Base-by-base conservation (phyloP, 2,888 invertebrate genomes). In the Pomacea canaliculata region DNA sequence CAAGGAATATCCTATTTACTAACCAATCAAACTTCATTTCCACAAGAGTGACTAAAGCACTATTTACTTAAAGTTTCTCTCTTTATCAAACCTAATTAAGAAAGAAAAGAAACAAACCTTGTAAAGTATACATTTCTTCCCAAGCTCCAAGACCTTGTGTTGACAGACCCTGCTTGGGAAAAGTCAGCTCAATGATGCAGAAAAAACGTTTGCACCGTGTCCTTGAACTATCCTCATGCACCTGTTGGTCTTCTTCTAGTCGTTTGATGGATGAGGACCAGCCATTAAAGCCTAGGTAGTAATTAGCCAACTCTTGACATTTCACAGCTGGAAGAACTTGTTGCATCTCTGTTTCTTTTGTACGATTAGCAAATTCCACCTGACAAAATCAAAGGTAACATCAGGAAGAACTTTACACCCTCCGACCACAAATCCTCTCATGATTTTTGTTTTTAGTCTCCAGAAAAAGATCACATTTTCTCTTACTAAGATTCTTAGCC, bases 221-320 rank as follows among this genome's bases (percentile, higher is more conserved):
- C 9, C 49, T 19, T 27, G 63, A 59, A 48, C 5, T 49, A 7
- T 62, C 51, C 69, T 37, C n/a, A 49, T 27, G 23, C 46, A 59
- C 70, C 48, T 79, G 81, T 62, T 76, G 78, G 70, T 85, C 82
- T 68, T 82, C 80, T 70, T 82, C 80, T 70, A 85, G 51, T 79
- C 82, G 71, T 8, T 79, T 83, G 59, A 88, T 81, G 37, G 71
- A 62, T 3, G 83, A 81, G 16, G 83, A 80, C 88, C 88, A 89
- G 46, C 87, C 86, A 82, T 87, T 88, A 76, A 88, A 89, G 13
- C 88, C 88, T 13, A 89, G 78, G 76, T 85, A 89, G 75, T 83
- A 81, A 73, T 85, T 86, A 37, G 86, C 84, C 68, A 89, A 73
- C 59, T 88, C 88, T 70, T 87, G 84, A 78, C 88, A 88, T 78